Conservation (phyloP, 2,888 invertebrate genomes). For the Syritta pipiens region DNA sequence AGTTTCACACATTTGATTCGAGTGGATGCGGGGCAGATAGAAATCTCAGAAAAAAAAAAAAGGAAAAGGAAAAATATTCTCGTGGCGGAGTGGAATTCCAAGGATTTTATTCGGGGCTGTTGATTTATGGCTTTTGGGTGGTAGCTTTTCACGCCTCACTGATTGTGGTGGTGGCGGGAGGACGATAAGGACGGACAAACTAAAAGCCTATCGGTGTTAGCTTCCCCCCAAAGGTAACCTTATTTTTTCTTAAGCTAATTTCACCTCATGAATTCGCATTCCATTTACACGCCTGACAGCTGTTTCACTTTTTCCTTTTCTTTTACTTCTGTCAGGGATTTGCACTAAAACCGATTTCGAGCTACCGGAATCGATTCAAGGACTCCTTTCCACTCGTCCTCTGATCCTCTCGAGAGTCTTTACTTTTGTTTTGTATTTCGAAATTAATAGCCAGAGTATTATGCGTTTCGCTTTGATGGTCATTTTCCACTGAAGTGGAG, state of each 20-base stretch:
- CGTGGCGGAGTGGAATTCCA: slow-evolving; percentile 32
- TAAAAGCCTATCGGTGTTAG: too few species aligned
- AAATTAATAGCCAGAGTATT: slow-evolving; percentile 30
- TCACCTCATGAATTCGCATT: too few species aligned
- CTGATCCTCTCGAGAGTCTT: too few species aligned
- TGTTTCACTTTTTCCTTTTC: too few species aligned
- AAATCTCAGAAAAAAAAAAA: slow-evolving; percentile 13
- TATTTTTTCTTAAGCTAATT: too few species aligned
- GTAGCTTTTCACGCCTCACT: slow-evolving; percentile 15
- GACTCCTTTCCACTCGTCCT: too few species aligned
- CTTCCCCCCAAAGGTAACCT: too few species aligned
- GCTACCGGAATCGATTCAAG: too few species aligned
- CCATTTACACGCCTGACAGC: too few species aligned
- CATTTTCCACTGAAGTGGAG: slow-evolving; percentile 1
- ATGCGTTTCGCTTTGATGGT: slow-evolving; percentile 11
- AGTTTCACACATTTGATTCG: slow-evolving; percentile 48
- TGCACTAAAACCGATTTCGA: too few species aligned
- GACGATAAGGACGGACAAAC: too few species aligned
- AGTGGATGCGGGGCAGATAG: slow-evolving; percentile 15
- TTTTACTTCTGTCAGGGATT: too few species aligned
- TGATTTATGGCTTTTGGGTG: slow-evolving; percentile 32
- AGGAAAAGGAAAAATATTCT: neutral
- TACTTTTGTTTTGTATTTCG: slow-evolving; percentile 32
- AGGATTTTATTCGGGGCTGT: slow-evolving; percentile 13
- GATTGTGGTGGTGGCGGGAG: neutral